These are phyloP conservation scores for Falco concolor DNA, from an alignment of 2,797 vertebrate genomes.

Conservation along the genomic window DNA sequence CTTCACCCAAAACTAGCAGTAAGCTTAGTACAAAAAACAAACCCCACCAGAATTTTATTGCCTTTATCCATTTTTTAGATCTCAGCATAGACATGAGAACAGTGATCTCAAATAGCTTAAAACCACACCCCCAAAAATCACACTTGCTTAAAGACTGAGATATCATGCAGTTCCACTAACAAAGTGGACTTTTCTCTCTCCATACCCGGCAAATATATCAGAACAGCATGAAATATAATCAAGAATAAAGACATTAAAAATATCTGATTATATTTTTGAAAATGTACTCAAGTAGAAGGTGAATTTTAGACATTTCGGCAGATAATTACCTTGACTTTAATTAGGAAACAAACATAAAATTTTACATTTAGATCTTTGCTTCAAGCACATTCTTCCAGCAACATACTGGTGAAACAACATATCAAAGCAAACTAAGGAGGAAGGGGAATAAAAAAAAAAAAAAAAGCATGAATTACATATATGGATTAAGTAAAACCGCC, in stretches of 20 bases:
- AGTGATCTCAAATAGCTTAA: neutral
- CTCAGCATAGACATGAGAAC: neutral
- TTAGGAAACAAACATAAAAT: neutral
- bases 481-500: neutral
- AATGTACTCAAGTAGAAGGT: neutral
- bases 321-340: neutral
- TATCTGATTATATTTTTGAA: neutral
- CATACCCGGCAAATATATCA: neutral
- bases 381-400: neutral
- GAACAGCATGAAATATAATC: neutral
- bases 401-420: neutral
- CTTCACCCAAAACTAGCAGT: neutral
- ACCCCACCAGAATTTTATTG: neutral
- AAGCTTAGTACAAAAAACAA: neutral
- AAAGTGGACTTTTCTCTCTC: neutral
- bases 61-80: neutral
- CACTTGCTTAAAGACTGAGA: neutral
- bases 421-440: neutral
- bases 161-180: neutral
- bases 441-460: neutral
- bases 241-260: neutral
- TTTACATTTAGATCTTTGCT: neutral
- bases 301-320: neutral
- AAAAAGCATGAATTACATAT: neutral
- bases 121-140: neutral